Conservation (phyloP, 1,140 invertebrate genomes). For the Leucophenga varia region DNA sequence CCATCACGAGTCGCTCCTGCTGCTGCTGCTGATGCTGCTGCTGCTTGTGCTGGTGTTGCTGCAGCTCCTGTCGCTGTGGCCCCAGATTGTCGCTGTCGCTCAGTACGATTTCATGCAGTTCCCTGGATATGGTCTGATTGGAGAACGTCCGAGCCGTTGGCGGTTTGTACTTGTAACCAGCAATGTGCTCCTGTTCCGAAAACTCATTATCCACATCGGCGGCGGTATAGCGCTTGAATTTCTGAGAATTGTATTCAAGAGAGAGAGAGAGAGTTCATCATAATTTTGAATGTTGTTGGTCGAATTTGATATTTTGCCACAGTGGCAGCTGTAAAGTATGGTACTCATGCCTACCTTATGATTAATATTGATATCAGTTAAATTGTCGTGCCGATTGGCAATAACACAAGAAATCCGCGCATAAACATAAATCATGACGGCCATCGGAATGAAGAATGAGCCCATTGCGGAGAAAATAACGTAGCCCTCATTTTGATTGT, state of each 20-base stretch:
- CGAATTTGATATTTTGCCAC: not conserved
- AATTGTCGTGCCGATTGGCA: conserved; percentile 65
- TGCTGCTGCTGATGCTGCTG: not conserved
- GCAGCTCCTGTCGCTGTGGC: not conserved
- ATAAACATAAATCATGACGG: conserved; percentile 90
- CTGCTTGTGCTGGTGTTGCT: not conserved
- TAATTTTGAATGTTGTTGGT: not conserved
- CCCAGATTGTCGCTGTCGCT: conserved; percentile 36
- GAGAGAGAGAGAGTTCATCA: conserved; percentile 12
- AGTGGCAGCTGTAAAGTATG: not conserved
- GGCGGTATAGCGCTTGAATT: conserved; percentile 52
- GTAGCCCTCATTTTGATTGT: conserved; percentile 81
- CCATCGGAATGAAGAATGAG: conserved; percentile 89
- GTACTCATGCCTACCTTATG: conserved; percentile 53
- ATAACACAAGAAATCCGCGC: conserved; percentile 84
- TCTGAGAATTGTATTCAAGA: conserved; percentile 25
- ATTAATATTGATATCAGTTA: conserved; percentile 57
- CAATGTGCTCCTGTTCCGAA: conserved; percentile 47
- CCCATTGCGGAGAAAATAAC: conserved; percentile 87
- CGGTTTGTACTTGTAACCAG: conserved; percentile 36
- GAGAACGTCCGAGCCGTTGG: conserved; percentile 39
- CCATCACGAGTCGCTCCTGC: not conserved
- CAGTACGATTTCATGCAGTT: conserved; percentile 44
- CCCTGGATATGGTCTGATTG: conserved; percentile 47
- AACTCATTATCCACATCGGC: conserved; percentile 49